Percentiles rank a stretch among this genome's conserved stretches.
These are phyloP conservation scores for Phrynosoma blainvillii DNA, from an alignment of 2,113 vertebrate species.

Conservation along the genomic window DNA sequence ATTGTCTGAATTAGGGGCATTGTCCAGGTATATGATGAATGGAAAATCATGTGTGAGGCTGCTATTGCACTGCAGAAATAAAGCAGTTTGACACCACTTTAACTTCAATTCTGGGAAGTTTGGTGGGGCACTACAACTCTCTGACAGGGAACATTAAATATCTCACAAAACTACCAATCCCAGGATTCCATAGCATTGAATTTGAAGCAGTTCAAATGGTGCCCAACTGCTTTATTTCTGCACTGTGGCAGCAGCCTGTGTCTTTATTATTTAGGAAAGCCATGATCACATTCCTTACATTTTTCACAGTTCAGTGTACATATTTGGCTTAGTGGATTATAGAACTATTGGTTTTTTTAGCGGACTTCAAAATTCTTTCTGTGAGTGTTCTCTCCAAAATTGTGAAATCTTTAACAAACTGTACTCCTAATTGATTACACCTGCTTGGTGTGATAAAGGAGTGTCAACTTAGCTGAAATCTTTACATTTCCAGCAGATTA, in stretches of 20 bases:
- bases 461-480: constrained; percentile 37
- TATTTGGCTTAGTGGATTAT: background rate
- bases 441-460: constrained; percentile 32
- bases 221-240: no score
- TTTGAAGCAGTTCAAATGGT: no score
- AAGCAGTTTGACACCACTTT: no score
- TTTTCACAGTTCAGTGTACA: background rate
- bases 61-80: no score
- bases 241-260: no score
- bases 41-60: background rate
- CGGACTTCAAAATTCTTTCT: background rate
- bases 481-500: constrained; percentile 27
- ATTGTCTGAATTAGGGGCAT: background rate
- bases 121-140: no score
- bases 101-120: no score
- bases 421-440: constrained; percentile 22
- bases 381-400: constrained; percentile 2
- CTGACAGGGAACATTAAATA: no score
- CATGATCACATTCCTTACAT: background rate
- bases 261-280: background rate
- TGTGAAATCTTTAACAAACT: constrained; percentile 23
- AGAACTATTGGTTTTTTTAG: background rate
- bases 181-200: no score
- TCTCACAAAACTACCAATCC: no score
- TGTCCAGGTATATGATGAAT: background rate